Base-by-base conservation (phyloP, 1,140 invertebrate genomes). In the Oryctes rhinoceros region DNA sequence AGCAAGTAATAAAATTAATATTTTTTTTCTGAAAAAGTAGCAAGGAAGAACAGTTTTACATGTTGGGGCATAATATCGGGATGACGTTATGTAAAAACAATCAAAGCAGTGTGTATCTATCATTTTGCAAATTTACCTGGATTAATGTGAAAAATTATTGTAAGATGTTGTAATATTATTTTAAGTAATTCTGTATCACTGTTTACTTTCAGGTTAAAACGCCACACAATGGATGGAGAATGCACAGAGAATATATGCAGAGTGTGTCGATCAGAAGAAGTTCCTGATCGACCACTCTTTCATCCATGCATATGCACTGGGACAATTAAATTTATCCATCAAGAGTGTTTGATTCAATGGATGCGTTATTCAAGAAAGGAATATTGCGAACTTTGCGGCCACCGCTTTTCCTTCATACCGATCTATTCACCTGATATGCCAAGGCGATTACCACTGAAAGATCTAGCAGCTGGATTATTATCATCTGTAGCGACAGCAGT, bases 391-490 rank as follows among this genome's bases (percentile, higher is more conserved):
- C 90, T 99, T 82, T 99, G 99, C 88, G 97, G 98, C 82, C 96
- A 99, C 87, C 92, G 96, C 47, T 99, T 99, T 89, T 97, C 97
- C 3, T 99, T 99, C 87, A 98, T 96, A 85, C 98, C 98, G 80
- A 99, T 99, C 83, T 99, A 99, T 90, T 97, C 97, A 10, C 96
- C 98, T 30, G 98, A 99, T 87, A 99, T 99, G 98, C 98, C 98
- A 10, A 94, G 98, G 74, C 91, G 98, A 80, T 89, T 99, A 82
- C 98, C 98, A 0, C 90, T 99, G 30, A 92, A 92, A 82, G 97
- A 98, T 80, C 79, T 87, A 62, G 90, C 97, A 0, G 94, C 93
- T 79, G 98, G 98, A 1, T 89, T 99, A 20, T 90, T 98, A 71
- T 92, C 93, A 4, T 99, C 97, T 81, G 92, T 99, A 9, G 93